A percentile compares a stretch with the other conserved stretches of the same genome.
Conservation (phyloP, 2,113 vertebrate species). For the Ophthalmolycus amberensis region DNA sequence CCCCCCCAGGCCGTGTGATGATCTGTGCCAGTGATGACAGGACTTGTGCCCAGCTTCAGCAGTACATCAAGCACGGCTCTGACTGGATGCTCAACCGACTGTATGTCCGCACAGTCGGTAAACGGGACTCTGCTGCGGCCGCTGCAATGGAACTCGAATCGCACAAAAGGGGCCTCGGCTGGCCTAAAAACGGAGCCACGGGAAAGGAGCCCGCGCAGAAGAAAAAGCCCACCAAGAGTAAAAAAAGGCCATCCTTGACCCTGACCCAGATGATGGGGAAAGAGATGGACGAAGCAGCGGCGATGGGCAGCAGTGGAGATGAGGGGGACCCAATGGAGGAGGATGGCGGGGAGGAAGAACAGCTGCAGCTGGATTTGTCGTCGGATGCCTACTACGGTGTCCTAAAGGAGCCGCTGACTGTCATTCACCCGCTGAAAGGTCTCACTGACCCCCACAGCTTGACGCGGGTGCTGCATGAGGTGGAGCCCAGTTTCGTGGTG, state of each 20-base stretch:
- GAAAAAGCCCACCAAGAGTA: slow-evolving; percentile 70
- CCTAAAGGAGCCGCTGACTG: slow-evolving; percentile 90
- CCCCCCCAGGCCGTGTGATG: slow-evolving; percentile 88
- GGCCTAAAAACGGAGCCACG: slow-evolving; percentile 67
- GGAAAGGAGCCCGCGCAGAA: slow-evolving; percentile 78
- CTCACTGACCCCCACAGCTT: slow-evolving; percentile 92
- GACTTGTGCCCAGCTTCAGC: slow-evolving; percentile 94
- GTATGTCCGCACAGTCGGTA: slow-evolving; percentile 89
- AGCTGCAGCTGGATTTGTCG: slow-evolving; percentile 85
- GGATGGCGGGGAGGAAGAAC: slow-evolving; percentile 74
- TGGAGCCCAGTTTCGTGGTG: slow-evolving; percentile 92
- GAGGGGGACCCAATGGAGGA: slow-evolving; percentile 71
- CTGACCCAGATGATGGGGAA: slow-evolving; percentile 89
- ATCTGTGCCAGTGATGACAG: slow-evolving; percentile 97
- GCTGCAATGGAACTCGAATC: slow-evolving; percentile 59
- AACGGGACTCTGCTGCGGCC: slow-evolving; percentile 79
- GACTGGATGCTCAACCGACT: slow-evolving; percentile 88
- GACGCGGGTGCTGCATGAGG: slow-evolving; percentile 91
- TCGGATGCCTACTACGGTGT: slow-evolving; percentile 92
- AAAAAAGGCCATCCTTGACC: slow-evolving; percentile 83
- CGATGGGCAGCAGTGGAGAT: slow-evolving; percentile 77
- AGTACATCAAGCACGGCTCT: slow-evolving; percentile 86
- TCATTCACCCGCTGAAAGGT: slow-evolving; percentile 93
- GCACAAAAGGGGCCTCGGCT: slow-evolving; percentile 71
- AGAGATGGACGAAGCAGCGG: slow-evolving; percentile 30